These are phyloP conservation scores for Drosophila chauvacae DNA, from an alignment of 1,140 invertebrate genomes.

Conservation along the genomic window DNA sequence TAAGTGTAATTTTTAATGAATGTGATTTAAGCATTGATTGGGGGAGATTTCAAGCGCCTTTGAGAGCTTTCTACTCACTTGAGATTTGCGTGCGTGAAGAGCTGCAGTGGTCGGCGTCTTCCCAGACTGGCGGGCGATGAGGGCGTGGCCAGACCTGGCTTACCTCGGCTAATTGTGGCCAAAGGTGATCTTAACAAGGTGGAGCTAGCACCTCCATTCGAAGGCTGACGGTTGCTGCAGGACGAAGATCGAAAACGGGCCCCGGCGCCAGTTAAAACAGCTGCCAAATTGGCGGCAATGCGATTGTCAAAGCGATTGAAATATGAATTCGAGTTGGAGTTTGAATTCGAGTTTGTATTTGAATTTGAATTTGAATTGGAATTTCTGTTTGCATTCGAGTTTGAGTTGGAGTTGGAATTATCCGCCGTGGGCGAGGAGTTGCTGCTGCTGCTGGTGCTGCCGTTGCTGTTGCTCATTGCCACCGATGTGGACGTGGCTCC, in stretches of 20 bases:
- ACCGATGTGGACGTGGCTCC: conserved; percentile 24
- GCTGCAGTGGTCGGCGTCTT: conserved; percentile 70
- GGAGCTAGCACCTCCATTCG: conserved; percentile 3
- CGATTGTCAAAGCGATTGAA: conserved; percentile 82
- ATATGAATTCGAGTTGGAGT: conserved; percentile 58
- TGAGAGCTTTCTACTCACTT: conserved; percentile 63
- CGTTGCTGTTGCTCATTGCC: conserved; percentile 52
- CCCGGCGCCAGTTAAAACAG: conserved; percentile 69
- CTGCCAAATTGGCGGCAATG: conserved; percentile 78
- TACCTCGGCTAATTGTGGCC: conserved; percentile 31
- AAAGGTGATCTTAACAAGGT: conserved; percentile 23
- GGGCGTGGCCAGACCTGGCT: conserved; percentile 49
- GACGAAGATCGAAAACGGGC: conserved; percentile 77
- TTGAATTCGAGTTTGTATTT: conserved; percentile 37
- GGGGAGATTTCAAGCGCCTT: conserved; percentile 1
- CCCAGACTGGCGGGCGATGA: conserved; percentile 61
- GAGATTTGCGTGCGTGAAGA: conserved; percentile 76
- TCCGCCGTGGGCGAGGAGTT: conserved; percentile 72
- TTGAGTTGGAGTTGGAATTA: conserved; percentile 27
- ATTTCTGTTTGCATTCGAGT: conserved; percentile 37
- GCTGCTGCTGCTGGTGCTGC: conserved; percentile 75
- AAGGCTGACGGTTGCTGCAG: conserved; percentile 56
- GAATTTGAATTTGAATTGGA: conserved; percentile 40
- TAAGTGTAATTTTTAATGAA: conserved; percentile 45
- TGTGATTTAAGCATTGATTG: conserved; percentile 56